Evolutionary conservation across 1,140 invertebrate species (phyloP).

Genomic region (Wasmannia auropunctata): DNA sequence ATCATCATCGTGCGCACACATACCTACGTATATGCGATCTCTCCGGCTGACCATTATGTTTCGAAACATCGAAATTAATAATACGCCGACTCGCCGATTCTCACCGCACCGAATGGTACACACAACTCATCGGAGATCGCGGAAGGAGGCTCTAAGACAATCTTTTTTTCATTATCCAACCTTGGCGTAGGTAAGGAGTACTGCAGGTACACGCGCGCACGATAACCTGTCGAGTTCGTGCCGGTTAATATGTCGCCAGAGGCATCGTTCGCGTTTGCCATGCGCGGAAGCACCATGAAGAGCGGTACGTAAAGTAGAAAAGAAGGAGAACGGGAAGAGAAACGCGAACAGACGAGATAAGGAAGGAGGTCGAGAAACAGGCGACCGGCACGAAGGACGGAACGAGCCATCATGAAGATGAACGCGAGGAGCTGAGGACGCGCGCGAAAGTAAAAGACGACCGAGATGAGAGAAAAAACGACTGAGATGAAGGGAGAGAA

Average conservation of each 20-base stretch:
- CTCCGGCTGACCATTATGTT: neutral
- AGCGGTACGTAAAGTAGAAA: conserved; percentile 31
- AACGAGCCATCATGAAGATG: conserved; percentile 28
- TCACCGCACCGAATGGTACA: neutral
- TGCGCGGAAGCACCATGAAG: conserved; percentile 45
- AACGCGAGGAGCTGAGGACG: neutral
- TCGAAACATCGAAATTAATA: conserved; percentile 15
- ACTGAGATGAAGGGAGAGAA: neutral
- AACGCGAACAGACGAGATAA: neutral
- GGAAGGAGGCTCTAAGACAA: conserved; percentile 5
- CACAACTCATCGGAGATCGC: neutral
- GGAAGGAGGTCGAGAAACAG: conserved; percentile 24
- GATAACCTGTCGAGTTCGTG: conserved; percentile 63
- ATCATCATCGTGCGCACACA: neutral
- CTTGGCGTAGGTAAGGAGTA: neutral
- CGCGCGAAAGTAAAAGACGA: conserved; percentile 27
- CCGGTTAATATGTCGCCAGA: conserved; percentile 76
- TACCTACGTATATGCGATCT: neutral
- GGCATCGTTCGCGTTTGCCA: conserved; percentile 54
- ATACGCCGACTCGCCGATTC: conserved; percentile 19
- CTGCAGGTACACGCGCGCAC: conserved; percentile 8
- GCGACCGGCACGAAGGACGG: conserved; percentile 23
- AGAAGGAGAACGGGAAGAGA: conserved; percentile 29
- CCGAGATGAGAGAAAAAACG: conserved; percentile 6
- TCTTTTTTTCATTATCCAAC: conserved; percentile 53